Evolutionary conservation across 2,888 invertebrate species (phyloP).

Genomic region (Abscondita cerata): DNA sequence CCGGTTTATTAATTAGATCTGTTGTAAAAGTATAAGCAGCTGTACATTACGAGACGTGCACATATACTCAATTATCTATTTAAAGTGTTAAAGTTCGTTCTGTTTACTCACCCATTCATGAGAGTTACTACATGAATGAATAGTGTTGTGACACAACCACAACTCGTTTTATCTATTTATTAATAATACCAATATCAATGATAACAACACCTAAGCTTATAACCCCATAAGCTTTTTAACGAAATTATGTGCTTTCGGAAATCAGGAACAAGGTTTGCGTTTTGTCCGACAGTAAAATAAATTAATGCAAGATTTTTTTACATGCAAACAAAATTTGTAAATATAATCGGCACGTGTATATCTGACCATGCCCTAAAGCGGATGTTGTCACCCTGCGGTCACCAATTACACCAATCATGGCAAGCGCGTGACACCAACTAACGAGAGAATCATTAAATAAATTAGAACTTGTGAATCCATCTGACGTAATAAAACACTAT

Average conservation of each 20-base stretch:
- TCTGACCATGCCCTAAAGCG: constrained; percentile 23
- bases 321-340: too few species aligned
- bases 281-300: background rate
- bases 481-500: constrained; percentile 23
- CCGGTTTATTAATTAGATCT: constrained; percentile 26
- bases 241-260: too few species aligned
- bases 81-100: constrained; percentile 42
- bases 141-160: constrained; percentile 32
- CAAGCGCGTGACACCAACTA: constrained; percentile 33
- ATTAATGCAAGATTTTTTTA: constrained; percentile 5
- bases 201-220: too few species aligned
- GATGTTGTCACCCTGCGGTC: constrained; percentile 36
- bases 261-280: background rate
- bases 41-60: constrained; percentile 26
- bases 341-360: constrained; percentile 26
- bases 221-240: too few species aligned
- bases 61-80: constrained; percentile 40
- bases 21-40: constrained; percentile 26
- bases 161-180: background rate
- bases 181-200: too few species aligned
- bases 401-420: constrained; percentile 36
- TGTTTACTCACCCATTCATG: constrained; percentile 42
- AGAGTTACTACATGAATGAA: constrained; percentile 34
- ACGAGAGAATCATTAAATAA: constrained; percentile 33
- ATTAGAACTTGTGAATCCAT: constrained; percentile 29